Percentiles rank a stretch among this genome's conserved stretches.
These are phyloP conservation scores for Hemicrepidius hirtus DNA, from an alignment of 2,888 invertebrate genomes.

Conservation along the genomic window DNA sequence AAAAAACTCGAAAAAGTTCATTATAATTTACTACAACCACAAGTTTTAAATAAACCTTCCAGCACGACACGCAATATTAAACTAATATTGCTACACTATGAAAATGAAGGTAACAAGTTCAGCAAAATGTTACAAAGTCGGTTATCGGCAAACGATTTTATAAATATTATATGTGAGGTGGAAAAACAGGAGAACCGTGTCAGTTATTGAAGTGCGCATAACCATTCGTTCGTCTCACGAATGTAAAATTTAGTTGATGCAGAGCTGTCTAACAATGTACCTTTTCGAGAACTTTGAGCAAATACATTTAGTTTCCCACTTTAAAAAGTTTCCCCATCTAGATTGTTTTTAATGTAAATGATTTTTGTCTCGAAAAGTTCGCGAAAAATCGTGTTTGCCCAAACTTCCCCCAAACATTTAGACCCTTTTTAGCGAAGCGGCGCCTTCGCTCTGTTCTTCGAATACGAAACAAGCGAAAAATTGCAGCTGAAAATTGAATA, in stretches of 20 bases:
- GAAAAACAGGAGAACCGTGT: slow-evolving; percentile 38
- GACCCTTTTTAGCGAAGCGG: slow-evolving; percentile 39
- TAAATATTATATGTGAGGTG: slow-evolving; percentile 42
- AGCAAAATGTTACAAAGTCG: slow-evolving; percentile 16
- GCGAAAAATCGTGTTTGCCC: slow-evolving; percentile 47
- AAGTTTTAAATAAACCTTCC: neutral
- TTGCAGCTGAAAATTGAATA: slow-evolving; percentile 47
- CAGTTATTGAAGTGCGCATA: slow-evolving; percentile 42
- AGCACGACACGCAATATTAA: neutral
- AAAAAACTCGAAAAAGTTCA: too few species aligned
- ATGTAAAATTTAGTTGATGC: slow-evolving; percentile 46
- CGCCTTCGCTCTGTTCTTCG: slow-evolving; percentile 25
- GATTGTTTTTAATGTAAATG: slow-evolving; percentile 54
- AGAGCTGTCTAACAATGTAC: slow-evolving; percentile 46
- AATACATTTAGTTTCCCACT: slow-evolving; percentile 52
- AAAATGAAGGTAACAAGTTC: neutral
- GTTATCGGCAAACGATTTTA: slow-evolving; percentile 42
- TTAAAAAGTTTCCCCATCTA: slow-evolving; percentile 51
- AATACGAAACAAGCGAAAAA: slow-evolving; percentile 43
- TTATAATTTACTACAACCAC: too few species aligned
- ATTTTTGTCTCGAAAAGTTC: slow-evolving; percentile 51
- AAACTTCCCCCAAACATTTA: slow-evolving; percentile 47
- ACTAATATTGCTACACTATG: neutral
- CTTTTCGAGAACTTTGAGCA: slow-evolving; percentile 42
- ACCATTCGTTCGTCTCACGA: slow-evolving; percentile 27